These are phyloP conservation scores for Sinella curviseta DNA, from an alignment of 1,140 invertebrate genomes.

Conservation along the genomic window DNA sequence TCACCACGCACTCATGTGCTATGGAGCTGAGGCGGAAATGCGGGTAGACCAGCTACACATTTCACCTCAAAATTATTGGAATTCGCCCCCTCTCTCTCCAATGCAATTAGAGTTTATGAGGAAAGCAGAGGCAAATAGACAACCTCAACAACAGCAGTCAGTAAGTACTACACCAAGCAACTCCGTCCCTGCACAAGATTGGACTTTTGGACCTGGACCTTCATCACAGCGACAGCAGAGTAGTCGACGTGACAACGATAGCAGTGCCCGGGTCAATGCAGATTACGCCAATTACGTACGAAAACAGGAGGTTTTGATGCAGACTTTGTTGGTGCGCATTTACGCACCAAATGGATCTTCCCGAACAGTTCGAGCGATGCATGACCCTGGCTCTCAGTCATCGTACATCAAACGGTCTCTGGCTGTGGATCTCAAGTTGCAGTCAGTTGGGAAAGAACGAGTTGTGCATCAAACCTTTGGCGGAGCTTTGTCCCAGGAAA, in stretches of 20 bases:
- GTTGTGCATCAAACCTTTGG: neutral
- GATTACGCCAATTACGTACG: neutral
- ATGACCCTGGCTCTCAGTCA: neutral
- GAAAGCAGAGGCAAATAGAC: neutral
- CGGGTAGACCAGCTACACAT: too few species aligned
- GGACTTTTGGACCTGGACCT: too few species aligned
- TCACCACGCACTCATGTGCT: neutral
- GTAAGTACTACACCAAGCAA: too few species aligned
- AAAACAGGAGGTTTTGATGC: neutral
- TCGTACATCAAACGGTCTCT: neutral
- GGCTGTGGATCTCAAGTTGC: neutral
- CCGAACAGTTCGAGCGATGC: neutral
- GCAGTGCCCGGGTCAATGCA: too few species aligned
- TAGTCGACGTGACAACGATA: neutral
- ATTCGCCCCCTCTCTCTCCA: too few species aligned
- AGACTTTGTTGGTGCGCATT: neutral
- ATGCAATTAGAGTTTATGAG: too few species aligned
- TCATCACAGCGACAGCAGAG: neutral
- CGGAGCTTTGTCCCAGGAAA: neutral
- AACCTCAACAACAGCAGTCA: neutral
- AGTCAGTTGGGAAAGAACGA: neutral
- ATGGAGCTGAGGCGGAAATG: too few species aligned
- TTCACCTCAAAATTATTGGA: too few species aligned
- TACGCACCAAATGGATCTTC: neutral
- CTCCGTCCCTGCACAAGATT: too few species aligned